A percentile compares a stretch with the other conserved stretches of the same genome.
Evolutionary conservation across 2,113 vertebrate genomes (phyloP).

Genomic region (Gallinago jamesoni): DNA sequence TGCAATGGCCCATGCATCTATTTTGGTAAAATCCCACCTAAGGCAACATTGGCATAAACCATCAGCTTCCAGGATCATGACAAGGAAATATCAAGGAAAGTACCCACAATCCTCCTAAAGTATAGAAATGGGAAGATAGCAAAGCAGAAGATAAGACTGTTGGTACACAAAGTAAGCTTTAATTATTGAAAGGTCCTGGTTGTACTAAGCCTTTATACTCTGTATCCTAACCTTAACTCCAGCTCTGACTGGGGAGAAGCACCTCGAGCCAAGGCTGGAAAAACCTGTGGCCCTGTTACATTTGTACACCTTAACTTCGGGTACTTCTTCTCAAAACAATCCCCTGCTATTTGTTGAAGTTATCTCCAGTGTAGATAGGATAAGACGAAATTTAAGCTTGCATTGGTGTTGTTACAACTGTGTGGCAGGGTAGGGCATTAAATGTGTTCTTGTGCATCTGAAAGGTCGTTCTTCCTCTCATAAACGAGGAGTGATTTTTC

Average conservation of each 20-base stretch:
- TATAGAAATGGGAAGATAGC: background rate
- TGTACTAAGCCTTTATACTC: background rate
- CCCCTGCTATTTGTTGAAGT: background rate
- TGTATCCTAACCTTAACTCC: background rate
- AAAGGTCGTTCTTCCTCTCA: background rate
- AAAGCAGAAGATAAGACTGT: background rate
- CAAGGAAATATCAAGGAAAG: background rate
- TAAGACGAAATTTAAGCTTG: background rate
- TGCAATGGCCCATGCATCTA: background rate
- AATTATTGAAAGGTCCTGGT: background rate
- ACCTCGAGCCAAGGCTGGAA: background rate
- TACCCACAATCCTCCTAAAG: background rate
- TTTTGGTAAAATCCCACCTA: background rate
- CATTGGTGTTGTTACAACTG: accelerated
- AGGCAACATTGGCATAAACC: background rate
- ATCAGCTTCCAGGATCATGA: background rate
- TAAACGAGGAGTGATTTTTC: background rate
- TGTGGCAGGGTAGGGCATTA: background rate
- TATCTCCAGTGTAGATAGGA: background rate
- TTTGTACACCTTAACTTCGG: background rate
- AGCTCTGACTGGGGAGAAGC: background rate
- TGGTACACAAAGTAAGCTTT: background rate
- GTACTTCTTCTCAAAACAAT: background rate
- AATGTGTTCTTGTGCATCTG: background rate
- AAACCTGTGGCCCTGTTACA: background rate